Base-by-base conservation (phyloP, 2,797 vertebrate species). In the Thunnus albacares region DNA sequence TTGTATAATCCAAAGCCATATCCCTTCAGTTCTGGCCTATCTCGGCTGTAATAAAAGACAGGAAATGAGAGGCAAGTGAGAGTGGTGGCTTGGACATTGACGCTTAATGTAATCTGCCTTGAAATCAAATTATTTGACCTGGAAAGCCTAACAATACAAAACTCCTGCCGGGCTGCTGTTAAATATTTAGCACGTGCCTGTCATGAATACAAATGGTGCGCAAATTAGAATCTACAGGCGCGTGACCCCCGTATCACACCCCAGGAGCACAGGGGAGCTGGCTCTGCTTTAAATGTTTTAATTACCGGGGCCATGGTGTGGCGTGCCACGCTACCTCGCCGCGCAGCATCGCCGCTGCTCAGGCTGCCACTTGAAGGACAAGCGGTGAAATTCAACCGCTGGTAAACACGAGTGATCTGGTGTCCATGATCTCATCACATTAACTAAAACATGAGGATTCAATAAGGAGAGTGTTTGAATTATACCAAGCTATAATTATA, bases 221-320 rank as follows among this genome's bases (percentile, higher is more conserved):
- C 97, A 99, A 98, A 99, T 98, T 97, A 98, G 96, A 98, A 97
- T 96, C 96, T 98, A 97, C 97, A 98, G 96, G 97, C 97, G 96
- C 95, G 96, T 98, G 97, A 98, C 98, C 97, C 95, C 92, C 95
- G 94, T 93, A 96, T 96, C 96, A 96, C 96, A 97, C 97, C 96
- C 96, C 88, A 92, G 96, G 96, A 91, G 95, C 95, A 95, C 95
- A 95, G 62, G 87, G 87, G 90, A 88, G 82, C 94, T 95, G 94
- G 91, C 95, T 96, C 95, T 93, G 95, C 91, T 96, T 97, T 96
- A 97, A 97, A 96, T 96, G 95, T 96, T 98, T 98, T 97, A 98
- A 98, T 99, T 98, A 97, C 96, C 92, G 86, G 90, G 94, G 95
- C 96, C 95, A 93, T 93, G 89, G 89, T 76, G 87, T 83, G 81